Percentiles rank a stretch among this genome's conserved stretches.
Conservation (phyloP, 2,888 invertebrate species). For the Cybosia mesomella region DNA sequence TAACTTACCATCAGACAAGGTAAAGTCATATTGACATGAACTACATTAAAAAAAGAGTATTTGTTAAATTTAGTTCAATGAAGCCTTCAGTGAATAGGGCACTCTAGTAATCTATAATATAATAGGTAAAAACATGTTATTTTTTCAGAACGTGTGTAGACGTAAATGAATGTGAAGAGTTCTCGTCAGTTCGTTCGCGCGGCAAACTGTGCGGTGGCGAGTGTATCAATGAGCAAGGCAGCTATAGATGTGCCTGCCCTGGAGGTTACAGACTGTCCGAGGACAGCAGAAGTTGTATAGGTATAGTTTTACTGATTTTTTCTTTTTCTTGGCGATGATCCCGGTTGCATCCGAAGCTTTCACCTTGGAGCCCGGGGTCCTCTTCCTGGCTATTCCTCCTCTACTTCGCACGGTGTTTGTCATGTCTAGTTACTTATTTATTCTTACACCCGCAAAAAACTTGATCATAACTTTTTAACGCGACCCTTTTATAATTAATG, state of each 20-base stretch:
- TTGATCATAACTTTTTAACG: no score
- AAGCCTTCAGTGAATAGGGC: no score
- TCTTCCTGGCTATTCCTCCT: background rate
- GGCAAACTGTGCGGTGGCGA: constrained; percentile 93
- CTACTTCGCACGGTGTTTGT: no score
- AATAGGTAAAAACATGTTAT: no score
- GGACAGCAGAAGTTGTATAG: constrained; percentile 94
- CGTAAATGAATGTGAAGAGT: constrained; percentile 90
- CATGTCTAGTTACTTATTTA: no score
- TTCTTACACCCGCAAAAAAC: no score
- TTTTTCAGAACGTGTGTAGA: constrained; percentile 90
- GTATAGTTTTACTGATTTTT: constrained; percentile 74
- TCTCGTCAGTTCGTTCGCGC: constrained; percentile 77
- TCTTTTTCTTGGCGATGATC: background rate
- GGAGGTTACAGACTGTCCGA: constrained; percentile 92
- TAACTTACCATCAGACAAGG: no score
- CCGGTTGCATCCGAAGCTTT: background rate
- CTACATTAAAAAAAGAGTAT: no score
- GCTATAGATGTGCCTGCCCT: constrained; percentile 95
- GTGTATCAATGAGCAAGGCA: constrained; percentile 96
- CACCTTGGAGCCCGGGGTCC: background rate
- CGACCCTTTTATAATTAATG: no score
- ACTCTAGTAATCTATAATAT: no score
- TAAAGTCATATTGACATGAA: no score
- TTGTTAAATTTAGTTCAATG: no score